Conservation (phyloP, 1,140 invertebrate species). For the Andricus grossulariae region DNA sequence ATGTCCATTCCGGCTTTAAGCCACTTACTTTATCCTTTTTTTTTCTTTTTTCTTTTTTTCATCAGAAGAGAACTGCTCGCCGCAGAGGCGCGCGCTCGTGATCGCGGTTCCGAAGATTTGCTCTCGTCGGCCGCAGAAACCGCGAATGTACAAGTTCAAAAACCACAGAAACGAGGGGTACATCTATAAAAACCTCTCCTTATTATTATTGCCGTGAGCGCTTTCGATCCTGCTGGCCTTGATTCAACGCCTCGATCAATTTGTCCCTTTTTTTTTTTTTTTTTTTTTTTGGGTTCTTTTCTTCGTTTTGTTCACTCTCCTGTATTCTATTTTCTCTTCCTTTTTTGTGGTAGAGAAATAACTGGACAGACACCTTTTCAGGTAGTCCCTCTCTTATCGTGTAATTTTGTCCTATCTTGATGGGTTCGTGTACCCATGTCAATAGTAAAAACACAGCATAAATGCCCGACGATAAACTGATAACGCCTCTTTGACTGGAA, state of each 20-base stretch:
- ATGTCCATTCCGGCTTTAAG: conserved; percentile 39
- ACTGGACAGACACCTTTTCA: conserved; percentile 18
- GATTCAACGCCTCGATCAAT: background rate
- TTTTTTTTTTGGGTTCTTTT: conserved; percentile 22
- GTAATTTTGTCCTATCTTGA: conserved; percentile 21
- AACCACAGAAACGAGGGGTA: conserved; percentile 44
- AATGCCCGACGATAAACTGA: conserved; percentile 13
- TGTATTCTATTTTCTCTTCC: conserved; percentile 10
- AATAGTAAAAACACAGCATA: conserved; percentile 9
- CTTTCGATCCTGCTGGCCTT: background rate
- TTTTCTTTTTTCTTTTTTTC: background rate
- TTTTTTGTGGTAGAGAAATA: background rate
- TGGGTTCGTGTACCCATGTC: conserved; percentile 2
- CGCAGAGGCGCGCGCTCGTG: conserved; percentile 46
- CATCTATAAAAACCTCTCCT: background rate
- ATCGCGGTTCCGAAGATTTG: conserved; percentile 49
- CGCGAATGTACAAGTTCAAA: conserved; percentile 9
- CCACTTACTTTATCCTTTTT: conserved; percentile 10
- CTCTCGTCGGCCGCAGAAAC: conserved; percentile 49
- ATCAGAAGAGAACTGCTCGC: conserved; percentile 38
- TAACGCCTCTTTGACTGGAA: background rate
- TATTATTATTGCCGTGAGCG: conserved; percentile 8
- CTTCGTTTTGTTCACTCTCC: conserved; percentile 8
- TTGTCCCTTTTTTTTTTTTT: background rate
- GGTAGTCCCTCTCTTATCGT: conserved; percentile 24